Percentiles rank a stretch among this genome's conserved stretches.
Evolutionary conservation across 2,888 invertebrate species (phyloP).

Genomic region (Lithophane ornitopus): DNA sequence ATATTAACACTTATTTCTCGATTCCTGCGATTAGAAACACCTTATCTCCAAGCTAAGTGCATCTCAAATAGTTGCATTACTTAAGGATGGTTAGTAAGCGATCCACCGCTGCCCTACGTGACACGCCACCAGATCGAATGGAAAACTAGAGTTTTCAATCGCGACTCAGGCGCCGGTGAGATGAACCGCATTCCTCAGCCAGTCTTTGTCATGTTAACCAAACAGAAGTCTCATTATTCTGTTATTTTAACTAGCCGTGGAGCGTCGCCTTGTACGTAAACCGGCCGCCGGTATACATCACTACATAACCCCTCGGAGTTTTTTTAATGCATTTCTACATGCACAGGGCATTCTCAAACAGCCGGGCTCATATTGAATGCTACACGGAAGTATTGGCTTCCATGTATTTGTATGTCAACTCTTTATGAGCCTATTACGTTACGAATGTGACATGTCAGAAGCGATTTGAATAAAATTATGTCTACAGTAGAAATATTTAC

Average conservation of each 20-base stretch:
- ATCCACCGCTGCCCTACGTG: constrained; percentile 74
- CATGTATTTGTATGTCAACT: constrained; percentile 43
- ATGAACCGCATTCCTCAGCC: constrained; percentile 83
- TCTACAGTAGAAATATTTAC: constrained; percentile 47
- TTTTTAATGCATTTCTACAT: constrained; percentile 59
- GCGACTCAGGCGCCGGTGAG: constrained; percentile 80
- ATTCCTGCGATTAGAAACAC: constrained; percentile 49
- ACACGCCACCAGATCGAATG: constrained; percentile 85
- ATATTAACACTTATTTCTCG: constrained; percentile 29
- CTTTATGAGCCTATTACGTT: constrained; percentile 54
- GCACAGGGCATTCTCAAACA: constrained; percentile 51
- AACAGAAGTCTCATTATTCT: constrained; percentile 86
- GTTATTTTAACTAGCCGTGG: constrained; percentile 88
- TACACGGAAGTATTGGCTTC: constrained; percentile 54
- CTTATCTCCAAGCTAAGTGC: constrained; percentile 52
- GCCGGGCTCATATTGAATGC: constrained; percentile 35
- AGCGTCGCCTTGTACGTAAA: constrained; percentile 56
- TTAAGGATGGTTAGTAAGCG: constrained; percentile 65
- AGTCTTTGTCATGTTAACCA: constrained; percentile 88
- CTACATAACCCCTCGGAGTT: constrained; percentile 36
- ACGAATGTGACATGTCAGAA: constrained; percentile 60
- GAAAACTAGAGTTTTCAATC: constrained; percentile 79
- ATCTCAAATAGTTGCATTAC: constrained; percentile 68
- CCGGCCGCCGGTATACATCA: constrained; percentile 54
- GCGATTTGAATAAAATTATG: constrained; percentile 61